phyloP scores from a whole-genome alignment of 2,797 vertebrate genomes.

The Pangasius djambal region DNA sequence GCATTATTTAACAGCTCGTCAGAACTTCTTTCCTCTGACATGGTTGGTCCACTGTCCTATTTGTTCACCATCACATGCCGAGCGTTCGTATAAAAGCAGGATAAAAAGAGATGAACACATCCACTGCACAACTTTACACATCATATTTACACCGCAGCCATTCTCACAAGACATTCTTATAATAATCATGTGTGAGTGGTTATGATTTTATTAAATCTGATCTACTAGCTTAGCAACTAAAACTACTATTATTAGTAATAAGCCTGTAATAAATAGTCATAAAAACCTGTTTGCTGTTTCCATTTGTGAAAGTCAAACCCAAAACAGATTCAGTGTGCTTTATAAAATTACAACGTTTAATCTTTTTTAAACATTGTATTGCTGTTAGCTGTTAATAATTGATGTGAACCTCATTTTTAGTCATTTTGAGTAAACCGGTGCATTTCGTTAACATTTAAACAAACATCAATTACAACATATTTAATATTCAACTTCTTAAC shows the following conservation, averaged over 20 bases:
- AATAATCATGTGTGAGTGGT: neutral
- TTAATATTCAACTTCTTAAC: neutral
- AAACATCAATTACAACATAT: neutral
- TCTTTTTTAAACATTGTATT: neutral
- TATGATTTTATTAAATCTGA: neutral
- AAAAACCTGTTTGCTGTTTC: neutral
- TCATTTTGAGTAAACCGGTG: neutral
- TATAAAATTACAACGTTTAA: neutral
- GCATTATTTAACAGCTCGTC: conserved; percentile 34
- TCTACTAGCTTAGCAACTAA: neutral
- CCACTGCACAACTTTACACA: neutral
- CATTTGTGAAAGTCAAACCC: neutral
- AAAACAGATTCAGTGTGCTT: neutral
- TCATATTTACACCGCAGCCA: neutral
- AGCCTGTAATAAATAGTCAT: neutral
- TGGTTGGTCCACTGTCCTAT: conserved; percentile 25
- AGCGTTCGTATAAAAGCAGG: neutral
- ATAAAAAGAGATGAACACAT: neutral
- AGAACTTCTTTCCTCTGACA: conserved; percentile 32
- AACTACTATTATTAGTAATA: neutral
- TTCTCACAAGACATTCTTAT: neutral
- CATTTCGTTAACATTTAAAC: neutral
- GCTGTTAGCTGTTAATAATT: neutral
- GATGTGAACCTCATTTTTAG: neutral
- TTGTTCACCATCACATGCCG: conserved; percentile 24